phyloP scores from a whole-genome alignment of 2,113 vertebrate genomes.

The Eulemur rufifrons region DNA sequence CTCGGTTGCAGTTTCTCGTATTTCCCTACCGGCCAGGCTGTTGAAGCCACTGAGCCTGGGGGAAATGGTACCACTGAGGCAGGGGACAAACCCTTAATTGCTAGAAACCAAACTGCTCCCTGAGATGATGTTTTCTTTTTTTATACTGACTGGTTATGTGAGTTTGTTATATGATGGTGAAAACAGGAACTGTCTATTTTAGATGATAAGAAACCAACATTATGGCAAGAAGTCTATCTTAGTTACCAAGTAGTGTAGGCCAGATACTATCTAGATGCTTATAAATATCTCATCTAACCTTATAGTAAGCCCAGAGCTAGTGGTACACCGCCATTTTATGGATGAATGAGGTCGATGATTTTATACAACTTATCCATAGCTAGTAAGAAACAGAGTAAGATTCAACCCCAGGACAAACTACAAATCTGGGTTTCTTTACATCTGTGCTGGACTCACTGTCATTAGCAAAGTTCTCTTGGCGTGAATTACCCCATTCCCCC shows the following conservation, averaged over 20 bases:
- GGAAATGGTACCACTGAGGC: neutral
- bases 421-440: neutral
- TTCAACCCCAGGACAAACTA: neutral
- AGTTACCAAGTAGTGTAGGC: accelerated
- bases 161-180: neutral
- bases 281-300: neutral
- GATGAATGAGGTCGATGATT: neutral
- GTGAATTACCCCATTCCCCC: neutral
- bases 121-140: neutral
- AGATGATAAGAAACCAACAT: neutral
- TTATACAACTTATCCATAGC: neutral
- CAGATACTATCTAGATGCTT: neutral
- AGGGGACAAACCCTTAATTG: neutral
- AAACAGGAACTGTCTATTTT: neutral
- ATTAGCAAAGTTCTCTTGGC: neutral
- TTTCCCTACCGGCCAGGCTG: neutral
- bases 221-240: neutral
- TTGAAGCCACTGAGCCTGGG: neutral
- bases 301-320: neutral
- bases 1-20: accelerated
- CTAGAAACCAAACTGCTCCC: neutral
- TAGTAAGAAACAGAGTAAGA: neutral
- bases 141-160: neutral
- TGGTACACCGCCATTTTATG: neutral
- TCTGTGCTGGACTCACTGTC: neutral